Conservation (phyloP, 37 sponge, comb jelly and placozoan species). For the Haliclona indistincta region DNA sequence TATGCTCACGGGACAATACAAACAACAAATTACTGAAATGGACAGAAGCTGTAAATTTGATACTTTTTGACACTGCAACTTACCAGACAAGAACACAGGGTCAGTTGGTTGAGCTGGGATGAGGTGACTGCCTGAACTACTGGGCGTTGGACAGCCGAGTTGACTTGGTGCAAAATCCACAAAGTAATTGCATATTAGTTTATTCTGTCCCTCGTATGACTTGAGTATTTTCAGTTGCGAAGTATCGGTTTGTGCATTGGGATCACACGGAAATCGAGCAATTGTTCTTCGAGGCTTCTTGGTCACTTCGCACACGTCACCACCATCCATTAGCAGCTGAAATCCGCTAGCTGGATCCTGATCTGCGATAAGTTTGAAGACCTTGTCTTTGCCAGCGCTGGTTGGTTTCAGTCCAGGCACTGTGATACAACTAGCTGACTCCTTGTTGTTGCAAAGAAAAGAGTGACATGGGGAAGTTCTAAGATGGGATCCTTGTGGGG, state of each 20-base stretch:
- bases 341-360: slow-evolving; percentile 35
- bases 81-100: too few relatives aligned
- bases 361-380: slow-evolving; percentile 39
- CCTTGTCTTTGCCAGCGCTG: slow-evolving; percentile 6
- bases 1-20: too few relatives aligned
- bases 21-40: too few relatives aligned
- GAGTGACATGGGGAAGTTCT: too few relatives aligned
- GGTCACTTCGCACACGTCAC: slow-evolving; percentile 64
- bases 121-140: not conserved
- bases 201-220: slow-evolving; percentile 54
- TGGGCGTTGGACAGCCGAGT: slow-evolving; percentile 43
- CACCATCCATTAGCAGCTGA: slow-evolving; percentile 42
- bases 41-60: too few relatives aligned
- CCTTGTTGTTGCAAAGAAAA: too few relatives aligned
- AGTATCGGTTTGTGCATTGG: not conserved
- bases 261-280: slow-evolving; percentile 49
- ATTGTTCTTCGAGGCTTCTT: slow-evolving; percentile 42
- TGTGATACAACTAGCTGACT: slow-evolving; percentile 23
- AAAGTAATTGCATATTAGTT: slow-evolving; percentile 46
- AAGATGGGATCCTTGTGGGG: too few relatives aligned
- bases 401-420: slow-evolving; percentile 56
- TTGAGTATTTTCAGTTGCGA: slow-evolving; percentile 6
- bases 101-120: too few relatives aligned
- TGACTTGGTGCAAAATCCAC: slow-evolving; percentile 50
- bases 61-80: too few relatives aligned